Percentiles rank a stretch among this genome's conserved stretches.
phyloP scores from a whole-genome alignment of 2,888 invertebrate species.

The Xestia xanthographa region DNA sequence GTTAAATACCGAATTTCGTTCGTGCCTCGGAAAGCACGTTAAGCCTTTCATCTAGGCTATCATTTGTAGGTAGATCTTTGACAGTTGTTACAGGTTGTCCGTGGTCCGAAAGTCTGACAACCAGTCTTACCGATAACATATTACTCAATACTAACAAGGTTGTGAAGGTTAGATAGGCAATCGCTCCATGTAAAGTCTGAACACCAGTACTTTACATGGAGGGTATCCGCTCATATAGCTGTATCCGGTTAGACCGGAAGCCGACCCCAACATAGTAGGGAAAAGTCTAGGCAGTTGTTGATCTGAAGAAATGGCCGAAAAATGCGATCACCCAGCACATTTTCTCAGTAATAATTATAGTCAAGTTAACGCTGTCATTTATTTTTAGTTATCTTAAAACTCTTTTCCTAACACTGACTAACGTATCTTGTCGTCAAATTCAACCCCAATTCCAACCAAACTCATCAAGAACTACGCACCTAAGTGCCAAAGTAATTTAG shows the following conservation, averaged over 20 bases:
- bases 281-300: not conserved
- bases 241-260: not conserved
- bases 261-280: not conserved
- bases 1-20: not conserved
- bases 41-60: fast-evolving
- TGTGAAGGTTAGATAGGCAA: not conserved
- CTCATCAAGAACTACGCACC: not conserved
- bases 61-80: not conserved
- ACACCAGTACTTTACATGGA: too few relatives aligned
- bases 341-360: too few relatives aligned
- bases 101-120: not conserved
- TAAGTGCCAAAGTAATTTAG: not conserved
- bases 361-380: not conserved
- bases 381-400: not conserved
- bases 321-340: too few relatives aligned
- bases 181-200: not conserved
- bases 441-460: not conserved
- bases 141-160: not conserved
- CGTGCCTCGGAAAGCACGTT: not conserved
- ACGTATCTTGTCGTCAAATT: not conserved
- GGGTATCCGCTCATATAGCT: too few relatives aligned
- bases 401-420: not conserved
- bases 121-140: too few relatives aligned
- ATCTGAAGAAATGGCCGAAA: too few relatives aligned
- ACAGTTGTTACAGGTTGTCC: not conserved